A percentile compares a stretch with the other conserved stretches of the same genome.
phyloP scores from a whole-genome alignment of 2,888 invertebrate genomes.

The Amblyteles armatorius region DNA sequence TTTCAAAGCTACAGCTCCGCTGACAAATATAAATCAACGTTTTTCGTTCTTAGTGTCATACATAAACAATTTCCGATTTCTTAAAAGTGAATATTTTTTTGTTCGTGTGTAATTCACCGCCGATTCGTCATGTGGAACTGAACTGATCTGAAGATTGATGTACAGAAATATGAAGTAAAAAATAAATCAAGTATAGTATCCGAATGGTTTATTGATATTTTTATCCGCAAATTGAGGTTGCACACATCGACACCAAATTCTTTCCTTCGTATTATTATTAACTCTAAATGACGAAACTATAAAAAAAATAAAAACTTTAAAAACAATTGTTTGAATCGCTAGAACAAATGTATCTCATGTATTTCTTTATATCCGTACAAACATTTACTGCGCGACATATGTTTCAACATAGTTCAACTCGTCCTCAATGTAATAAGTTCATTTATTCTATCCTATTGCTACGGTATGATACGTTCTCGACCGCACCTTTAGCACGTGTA shows the following conservation, averaged over 20 bases:
- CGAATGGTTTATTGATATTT: conserved; percentile 59
- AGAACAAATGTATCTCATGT: background rate
- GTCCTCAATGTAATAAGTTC: background rate
- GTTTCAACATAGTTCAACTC: background rate
- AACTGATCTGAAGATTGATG: conserved; percentile 1
- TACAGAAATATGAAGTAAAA: background rate
- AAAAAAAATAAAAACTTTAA: conserved; percentile 25
- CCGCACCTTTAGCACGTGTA: background rate
- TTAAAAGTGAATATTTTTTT: no score
- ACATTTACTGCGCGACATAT: background rate
- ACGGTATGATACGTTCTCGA: conserved; percentile 45
- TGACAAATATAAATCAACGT: background rate
- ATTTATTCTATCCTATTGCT: background rate
- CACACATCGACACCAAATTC: conserved; percentile 34
- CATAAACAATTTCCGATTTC: background rate
- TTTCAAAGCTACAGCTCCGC: background rate
- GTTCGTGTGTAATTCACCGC: no score
- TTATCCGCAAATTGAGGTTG: conserved; percentile 34
- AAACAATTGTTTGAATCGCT: background rate
- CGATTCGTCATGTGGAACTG: background rate
- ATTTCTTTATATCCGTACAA: conserved; percentile 7
- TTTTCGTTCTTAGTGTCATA: background rate
- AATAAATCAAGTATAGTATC: conserved; percentile 31
- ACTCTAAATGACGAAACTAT: conserved; percentile 27
- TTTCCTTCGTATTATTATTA: conserved; percentile 50